Base-by-base conservation (phyloP, 2,797 vertebrate genomes). In the Streptopelia turtur region DNA sequence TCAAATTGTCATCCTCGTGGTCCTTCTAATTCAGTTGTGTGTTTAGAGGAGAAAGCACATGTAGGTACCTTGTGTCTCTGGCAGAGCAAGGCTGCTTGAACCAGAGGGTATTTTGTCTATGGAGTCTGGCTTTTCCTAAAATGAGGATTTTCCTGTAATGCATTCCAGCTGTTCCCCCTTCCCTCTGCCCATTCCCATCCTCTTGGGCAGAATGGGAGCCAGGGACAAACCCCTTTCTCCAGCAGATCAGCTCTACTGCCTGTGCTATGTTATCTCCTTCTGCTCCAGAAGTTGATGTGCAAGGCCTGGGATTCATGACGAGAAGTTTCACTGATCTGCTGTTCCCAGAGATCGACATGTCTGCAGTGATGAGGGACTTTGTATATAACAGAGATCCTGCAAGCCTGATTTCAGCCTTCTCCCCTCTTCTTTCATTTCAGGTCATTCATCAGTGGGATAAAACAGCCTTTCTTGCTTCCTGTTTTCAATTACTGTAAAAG, bases 281-380 rank as follows among this genome's bases (percentile, higher is more conserved):
- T 28, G 7, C 41, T 70, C 31, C 10, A 12, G 22, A 15, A 20
- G 9, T 49, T 69, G 69, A 30, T 30, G 31, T 45, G 24, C 37
- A 86, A 80, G 37, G n/a, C 13, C 43, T 49, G 65, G 15, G 31
- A 25, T 49, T 49, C 28, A 39, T 5, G 5, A 13, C 35, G 74
- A 22, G 31, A 68, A 21, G 5, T 23, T 12, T 68, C 49, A 50
- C 53, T 24, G 25, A 0, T 0, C 24, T 43, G 25, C 0, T 49
- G 22, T 25, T 49, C 31, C 49, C 27, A 2, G 17, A 37, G 5
- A 5, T 49, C 20, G 15, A 22, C 11, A 2, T 7, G 4, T 39
- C 60, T 55, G 37, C 39, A 55, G 37, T 16, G 28, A 20, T 47
- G 50, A 55, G 23, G 33, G 6, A 39, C 45, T 43, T 10, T 0